Conservation (phyloP, 2,113 vertebrate species). For the Rattus norvegicus region DNA sequence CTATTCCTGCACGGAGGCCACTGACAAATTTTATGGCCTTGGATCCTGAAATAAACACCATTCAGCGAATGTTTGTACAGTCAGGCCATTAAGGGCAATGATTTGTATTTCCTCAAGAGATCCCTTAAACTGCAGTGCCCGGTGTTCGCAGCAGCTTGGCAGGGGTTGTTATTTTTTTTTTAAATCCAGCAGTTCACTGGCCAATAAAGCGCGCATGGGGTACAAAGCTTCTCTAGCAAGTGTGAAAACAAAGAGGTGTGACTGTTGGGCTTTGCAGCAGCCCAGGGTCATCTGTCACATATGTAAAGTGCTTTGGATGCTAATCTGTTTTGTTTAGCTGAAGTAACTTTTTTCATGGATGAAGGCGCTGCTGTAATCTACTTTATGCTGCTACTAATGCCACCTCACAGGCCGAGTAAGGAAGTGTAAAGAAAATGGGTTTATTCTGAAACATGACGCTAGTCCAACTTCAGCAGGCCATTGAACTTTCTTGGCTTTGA, state of each 20-base stretch:
- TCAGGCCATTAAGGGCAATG: constrained; percentile 76
- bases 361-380: not conserved
- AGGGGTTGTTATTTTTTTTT: constrained; percentile 63
- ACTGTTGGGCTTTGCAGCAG: not conserved
- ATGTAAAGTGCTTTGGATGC: not conserved
- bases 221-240: constrained; percentile 30
- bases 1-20: constrained; percentile 55
- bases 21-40: constrained; percentile 75
- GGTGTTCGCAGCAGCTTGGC: constrained; percentile 65
- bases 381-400: not conserved
- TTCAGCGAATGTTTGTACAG: constrained; percentile 76
- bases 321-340: not conserved
- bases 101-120: constrained; percentile 81
- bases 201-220: constrained; percentile 47
- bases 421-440: not conserved
- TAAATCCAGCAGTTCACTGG: constrained; percentile 65
- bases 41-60: constrained; percentile 76
- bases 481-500: not conserved
- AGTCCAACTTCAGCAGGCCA: not conserved
- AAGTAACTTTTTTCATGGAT: not conserved
- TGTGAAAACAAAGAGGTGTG: not conserved
- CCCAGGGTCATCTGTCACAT: not conserved
- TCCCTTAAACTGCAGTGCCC: constrained; percentile 66
- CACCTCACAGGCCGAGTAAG: not conserved
- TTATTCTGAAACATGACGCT: not conserved